Evolutionary conservation across 1,140 invertebrate genomes (phyloP), one percentile per base, ranked within the genome.

Genomic region (Coelopa frigida): DNA sequence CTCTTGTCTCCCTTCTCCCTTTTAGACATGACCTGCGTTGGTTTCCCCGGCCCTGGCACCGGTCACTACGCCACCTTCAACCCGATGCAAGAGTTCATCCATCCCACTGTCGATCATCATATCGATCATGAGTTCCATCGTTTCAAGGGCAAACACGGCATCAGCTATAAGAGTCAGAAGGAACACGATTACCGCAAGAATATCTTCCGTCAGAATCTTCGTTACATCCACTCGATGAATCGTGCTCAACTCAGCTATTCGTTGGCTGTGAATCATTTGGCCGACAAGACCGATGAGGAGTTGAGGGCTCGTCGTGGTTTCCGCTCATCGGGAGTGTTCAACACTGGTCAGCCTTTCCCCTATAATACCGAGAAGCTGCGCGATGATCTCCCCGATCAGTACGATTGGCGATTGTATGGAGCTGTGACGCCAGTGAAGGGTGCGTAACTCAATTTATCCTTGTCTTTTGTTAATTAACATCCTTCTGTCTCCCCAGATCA

Each of bases 361-460:
- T 82, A 88, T 53, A 66, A 75, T 17, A 50, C 57, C n/a, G 26
- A 44, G 8, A 56, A 55, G 15, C 35, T 51, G 7, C 44, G 50
- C 23, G 58, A 64, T 7, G 61, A 71, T 10, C 47, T 89, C 24
- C 89, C 89, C 4, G 74, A 79, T 3, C 78, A 75, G 55, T 75
- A 85, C 50, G 92, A 97, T 72, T 97, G 94, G 94, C 82, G 93
- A 56, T 66, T 96, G 2, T 83, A 78, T 61, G 93, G 90, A 24
- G 94, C 92, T 54, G 93, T 97, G 1, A 95, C 89, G 2, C 93
- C 92, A 1, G 87, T 96, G 1, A 95, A 94, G 79, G 83, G 85
- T 87, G 21, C 15, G 38, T 23, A 5, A 6, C 18, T 22, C 17
- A n/a, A 38, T 38, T 6, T 44, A 7, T 29, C n/a, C n/a, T 29